phyloP scores from a whole-genome alignment of 2,113 vertebrate genomes.

The Takifugu flavidus region DNA sequence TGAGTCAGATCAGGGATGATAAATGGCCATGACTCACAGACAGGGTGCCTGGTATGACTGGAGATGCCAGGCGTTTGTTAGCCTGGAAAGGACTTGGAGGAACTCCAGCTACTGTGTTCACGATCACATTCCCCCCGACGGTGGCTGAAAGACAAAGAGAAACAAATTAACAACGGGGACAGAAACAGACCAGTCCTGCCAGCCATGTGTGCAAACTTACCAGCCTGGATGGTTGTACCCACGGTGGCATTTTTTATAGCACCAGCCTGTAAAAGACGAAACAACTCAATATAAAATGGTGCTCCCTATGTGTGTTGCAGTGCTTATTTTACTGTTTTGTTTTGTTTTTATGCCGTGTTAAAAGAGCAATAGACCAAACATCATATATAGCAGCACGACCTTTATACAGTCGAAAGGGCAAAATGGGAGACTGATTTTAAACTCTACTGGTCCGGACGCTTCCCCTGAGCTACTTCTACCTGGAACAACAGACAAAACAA shows the following conservation, averaged over 20 bases:
- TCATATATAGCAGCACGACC: too few species aligned
- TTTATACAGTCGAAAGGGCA: too few species aligned
- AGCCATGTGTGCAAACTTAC: conserved; percentile 68
- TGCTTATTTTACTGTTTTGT: too few species aligned
- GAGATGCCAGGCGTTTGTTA: conserved; percentile 89
- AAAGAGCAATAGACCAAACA: too few species aligned
- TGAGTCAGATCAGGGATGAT: conserved; percentile 17
- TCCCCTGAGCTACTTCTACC: too few species aligned
- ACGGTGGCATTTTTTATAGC: conserved; percentile 87
- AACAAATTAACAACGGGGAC: conserved; percentile 26
- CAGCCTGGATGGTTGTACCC: conserved; percentile 88
- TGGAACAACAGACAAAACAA: too few species aligned
- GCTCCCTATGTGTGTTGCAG: background rate
- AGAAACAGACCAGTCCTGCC: conserved; percentile 5
- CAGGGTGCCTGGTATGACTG: conserved; percentile 83
- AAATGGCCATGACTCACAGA: conserved; percentile 78
- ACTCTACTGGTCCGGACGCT: too few species aligned
- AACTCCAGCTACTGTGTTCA: conserved; percentile 90
- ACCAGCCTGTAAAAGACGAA: conserved; percentile 80
- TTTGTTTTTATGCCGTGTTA: too few species aligned
- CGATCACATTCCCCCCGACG: conserved; percentile 92
- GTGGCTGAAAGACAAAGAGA: conserved; percentile 74
- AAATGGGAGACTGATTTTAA: too few species aligned
- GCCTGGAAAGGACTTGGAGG: conserved; percentile 88
- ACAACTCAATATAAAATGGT: conserved; percentile 3